Conservation (phyloP, 2,797 vertebrate genomes). For the Rhinella marina region DNA sequence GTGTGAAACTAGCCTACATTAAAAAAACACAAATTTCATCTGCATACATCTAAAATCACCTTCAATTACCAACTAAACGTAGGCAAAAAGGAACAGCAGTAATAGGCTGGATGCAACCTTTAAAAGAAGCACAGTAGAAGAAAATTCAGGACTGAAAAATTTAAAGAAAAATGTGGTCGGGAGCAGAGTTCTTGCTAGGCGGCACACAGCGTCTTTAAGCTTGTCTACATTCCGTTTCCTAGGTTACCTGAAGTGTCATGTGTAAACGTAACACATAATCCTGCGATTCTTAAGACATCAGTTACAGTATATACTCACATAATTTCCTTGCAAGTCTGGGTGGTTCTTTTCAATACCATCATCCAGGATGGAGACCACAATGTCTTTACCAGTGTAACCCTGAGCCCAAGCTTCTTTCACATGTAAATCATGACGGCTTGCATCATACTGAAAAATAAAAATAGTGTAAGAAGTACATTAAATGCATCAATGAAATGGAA, state of each 20-base stretch:
- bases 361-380: slow-evolving; percentile 96
- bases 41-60: too few species aligned
- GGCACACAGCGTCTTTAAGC: not conserved
- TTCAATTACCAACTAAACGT: too few species aligned
- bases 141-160: not conserved
- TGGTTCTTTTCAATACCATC: slow-evolving; percentile 99
- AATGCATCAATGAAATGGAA: not conserved
- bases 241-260: not conserved
- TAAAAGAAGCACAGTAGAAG: too few species aligned
- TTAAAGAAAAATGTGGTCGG: not conserved
- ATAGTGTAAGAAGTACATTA: not conserved
- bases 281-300: not conserved
- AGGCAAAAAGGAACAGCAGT: too few species aligned
- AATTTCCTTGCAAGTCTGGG: slow-evolving; percentile 90
- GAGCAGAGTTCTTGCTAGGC: not conserved
- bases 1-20: too few species aligned
- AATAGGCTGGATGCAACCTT: too few species aligned
- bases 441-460: slow-evolving; percentile 80
- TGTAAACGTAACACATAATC: not conserved
- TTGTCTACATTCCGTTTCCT: not conserved
- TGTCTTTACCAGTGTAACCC: slow-evolving; percentile 91
- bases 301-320: slow-evolving; percentile 75
- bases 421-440: slow-evolving; percentile 88
- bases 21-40: too few species aligned
- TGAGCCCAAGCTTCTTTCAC: slow-evolving; percentile 92